phyloP scores from a whole-genome alignment of 2,888 invertebrate species.

The Lasioglossum villosulum region DNA sequence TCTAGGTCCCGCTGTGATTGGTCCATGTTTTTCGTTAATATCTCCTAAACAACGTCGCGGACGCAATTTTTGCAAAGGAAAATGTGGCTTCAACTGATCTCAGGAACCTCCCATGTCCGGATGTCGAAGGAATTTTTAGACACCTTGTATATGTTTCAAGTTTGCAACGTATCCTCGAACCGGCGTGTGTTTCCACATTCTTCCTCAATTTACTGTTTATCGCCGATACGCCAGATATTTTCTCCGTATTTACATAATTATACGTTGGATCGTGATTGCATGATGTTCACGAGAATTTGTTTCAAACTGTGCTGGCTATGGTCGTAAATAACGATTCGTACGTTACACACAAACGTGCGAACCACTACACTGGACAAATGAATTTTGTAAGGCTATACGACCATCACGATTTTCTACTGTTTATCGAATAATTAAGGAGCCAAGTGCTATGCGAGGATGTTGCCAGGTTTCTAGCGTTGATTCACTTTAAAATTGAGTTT shows the following conservation, averaged over 20 bases:
- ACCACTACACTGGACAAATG: neutral
- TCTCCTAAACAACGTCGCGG: no score
- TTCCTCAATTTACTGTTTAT: neutral
- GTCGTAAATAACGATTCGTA: neutral
- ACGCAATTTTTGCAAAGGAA: no score
- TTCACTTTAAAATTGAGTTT: neutral
- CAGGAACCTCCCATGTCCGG: no score
- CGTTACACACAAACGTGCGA: neutral
- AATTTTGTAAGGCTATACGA: neutral
- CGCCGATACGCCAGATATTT: constrained; percentile 1
- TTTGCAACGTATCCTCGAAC: neutral
- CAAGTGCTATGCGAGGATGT: neutral
- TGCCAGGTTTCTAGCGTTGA: neutral
- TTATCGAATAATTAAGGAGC: neutral
- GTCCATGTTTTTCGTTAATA: no score
- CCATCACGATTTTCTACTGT: neutral
- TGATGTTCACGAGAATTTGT: neutral
- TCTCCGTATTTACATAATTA: neutral
- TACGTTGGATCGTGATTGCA: neutral
- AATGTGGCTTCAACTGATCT: no score
- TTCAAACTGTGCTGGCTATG: neutral
- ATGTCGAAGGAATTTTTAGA: no score
- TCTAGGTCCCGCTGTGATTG: no score
- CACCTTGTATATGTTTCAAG: neutral
- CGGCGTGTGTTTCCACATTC: neutral